phyloP scores from a whole-genome alignment of 2,888 invertebrate genomes.

The Sicus ferrugineus region DNA sequence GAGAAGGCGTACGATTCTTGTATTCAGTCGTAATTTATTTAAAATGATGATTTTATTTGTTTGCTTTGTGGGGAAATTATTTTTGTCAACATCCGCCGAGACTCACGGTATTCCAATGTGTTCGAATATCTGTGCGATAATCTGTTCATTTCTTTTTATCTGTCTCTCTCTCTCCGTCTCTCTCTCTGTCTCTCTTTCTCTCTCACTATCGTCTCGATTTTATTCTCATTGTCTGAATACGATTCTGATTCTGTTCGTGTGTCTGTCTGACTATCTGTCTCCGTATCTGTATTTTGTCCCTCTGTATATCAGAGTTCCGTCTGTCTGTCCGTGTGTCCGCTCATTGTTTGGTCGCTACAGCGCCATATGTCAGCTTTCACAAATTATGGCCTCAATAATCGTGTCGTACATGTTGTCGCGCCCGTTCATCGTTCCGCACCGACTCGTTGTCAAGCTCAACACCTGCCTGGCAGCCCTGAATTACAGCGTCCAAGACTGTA shows the following conservation, averaged over 20 bases:
- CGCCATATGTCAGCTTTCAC: conserved; percentile 36
- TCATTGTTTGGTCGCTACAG: conserved; percentile 3
- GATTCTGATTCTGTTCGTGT: background rate
- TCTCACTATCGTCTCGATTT: too few relatives aligned
- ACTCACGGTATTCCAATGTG: too few relatives aligned
- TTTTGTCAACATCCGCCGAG: background rate
- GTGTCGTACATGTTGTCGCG: conserved; percentile 41
- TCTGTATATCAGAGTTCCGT: background rate
- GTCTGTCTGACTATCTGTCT: background rate
- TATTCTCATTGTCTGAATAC: too few relatives aligned
- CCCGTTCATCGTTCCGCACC: background rate
- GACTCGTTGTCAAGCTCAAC: conserved; percentile 21
- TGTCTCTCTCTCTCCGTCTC: too few relatives aligned
- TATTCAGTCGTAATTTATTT: conserved; percentile 21
- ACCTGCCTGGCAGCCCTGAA: conserved; percentile 26
- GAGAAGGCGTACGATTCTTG: too few relatives aligned
- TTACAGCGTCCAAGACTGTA: background rate
- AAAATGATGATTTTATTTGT: conserved; percentile 27
- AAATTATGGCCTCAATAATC: conserved; percentile 47
- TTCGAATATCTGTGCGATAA: background rate
- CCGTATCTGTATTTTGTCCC: background rate
- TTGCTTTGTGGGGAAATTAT: conserved; percentile 15
- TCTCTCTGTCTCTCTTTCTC: too few relatives aligned
- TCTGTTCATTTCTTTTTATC: background rate
- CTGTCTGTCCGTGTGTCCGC: background rate